phyloP scores from a whole-genome alignment of 2,797 vertebrate genomes.

The Tympanoctomys barrerae region DNA sequence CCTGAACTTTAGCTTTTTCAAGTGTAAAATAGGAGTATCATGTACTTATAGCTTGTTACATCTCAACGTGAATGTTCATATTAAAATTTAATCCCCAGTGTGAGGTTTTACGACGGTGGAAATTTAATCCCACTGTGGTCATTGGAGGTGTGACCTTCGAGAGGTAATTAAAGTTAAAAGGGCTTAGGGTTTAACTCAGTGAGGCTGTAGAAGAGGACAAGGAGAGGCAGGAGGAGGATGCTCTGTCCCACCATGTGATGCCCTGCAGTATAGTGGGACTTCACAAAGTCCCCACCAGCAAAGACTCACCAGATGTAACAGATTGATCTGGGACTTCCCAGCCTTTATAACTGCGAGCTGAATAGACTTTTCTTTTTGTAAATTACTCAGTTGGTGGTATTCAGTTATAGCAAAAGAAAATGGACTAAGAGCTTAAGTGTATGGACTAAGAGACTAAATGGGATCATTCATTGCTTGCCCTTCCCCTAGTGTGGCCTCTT shows the following conservation, averaged over 20 bases:
- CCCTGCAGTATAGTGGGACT: neutral
- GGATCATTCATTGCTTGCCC: neutral
- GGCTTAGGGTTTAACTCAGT: neutral
- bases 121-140: neutral
- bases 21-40: neutral
- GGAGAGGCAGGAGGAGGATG: neutral
- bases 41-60: neutral
- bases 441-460: neutral
- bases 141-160: neutral
- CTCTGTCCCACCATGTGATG: neutral
- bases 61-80: neutral
- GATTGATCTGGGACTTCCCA: neutral
- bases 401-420: neutral
- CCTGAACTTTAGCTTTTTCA: neutral
- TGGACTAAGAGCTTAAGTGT: neutral
- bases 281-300: neutral
- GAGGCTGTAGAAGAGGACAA: neutral
- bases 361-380: neutral
- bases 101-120: neutral
- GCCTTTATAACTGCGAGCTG: neutral
- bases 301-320: neutral
- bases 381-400: neutral
- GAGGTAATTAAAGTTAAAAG: conserved; percentile 21
- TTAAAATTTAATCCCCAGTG: conserved; percentile 37
- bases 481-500: neutral